Evolutionary conservation across 2,113 vertebrate genomes (phyloP), one percentile per base, ranked within the genome.

Genomic region (Syrmaticus mikado): DNA sequence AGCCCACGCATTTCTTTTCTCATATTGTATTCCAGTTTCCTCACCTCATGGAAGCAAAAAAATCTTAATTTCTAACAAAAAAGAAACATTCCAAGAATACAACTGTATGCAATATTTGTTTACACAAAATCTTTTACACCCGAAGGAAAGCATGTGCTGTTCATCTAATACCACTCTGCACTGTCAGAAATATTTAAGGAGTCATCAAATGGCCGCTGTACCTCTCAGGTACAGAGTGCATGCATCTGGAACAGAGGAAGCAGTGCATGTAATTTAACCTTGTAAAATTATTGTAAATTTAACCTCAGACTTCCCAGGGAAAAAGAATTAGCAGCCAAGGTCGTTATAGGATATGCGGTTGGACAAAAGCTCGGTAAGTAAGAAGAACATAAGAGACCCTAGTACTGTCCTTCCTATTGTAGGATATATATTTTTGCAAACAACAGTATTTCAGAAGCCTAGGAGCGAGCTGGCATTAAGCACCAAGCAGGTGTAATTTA

Each of bases 171-270:
- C 13, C 27, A 82, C 83, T 88, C 81, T 53, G 75, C 43, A 65
- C 73, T 90, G 91, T 84, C 92, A 94, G 87, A 95, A 95, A 88
- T 93, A 95, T 76, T 95, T 95, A 95, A 75, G 85, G 70, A 94
- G 73, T 68, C 85, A 95, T 94, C 87, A 95, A 88, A 73, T 81
- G 88, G 34, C 80, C 81, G 36, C 82, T 58, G 70, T 41, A 93
- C 40, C 76, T 94, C 90, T 88, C 85, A 86, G 85, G 80, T 94
- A 83, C 2, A 70, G 87, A 91, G 90, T 85, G 87, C 95, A 93
- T 50, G 36, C 93, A 95, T 86, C 94, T 95, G 93, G 96, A 96
- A 92, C 92, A 96, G 79, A 67, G 73, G 87, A 93, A 95, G 73
- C 92, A 65, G 85, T 82, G 90, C 93, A 90, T 93, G 80, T 84